Conservation (phyloP, 2,113 vertebrate species). For the Choloepus hoffmanni region DNA sequence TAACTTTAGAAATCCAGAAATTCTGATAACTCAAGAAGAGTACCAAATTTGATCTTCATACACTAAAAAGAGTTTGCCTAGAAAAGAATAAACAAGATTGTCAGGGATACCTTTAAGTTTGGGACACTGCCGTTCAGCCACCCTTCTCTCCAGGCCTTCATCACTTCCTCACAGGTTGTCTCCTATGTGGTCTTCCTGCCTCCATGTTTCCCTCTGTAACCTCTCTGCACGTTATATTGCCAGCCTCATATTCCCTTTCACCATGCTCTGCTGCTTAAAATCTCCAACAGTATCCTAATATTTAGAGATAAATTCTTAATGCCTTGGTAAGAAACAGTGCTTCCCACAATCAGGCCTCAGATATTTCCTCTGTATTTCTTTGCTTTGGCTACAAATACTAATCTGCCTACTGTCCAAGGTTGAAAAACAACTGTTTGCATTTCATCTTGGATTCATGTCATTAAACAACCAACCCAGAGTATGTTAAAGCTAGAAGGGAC, state of each 20-base stretch:
- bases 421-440: not conserved
- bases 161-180: not conserved
- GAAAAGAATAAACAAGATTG: not conserved
- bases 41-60: not conserved
- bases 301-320: not conserved
- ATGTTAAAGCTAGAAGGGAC: not conserved
- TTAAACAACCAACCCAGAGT: not conserved
- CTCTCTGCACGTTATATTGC: not conserved
- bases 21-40: not conserved
- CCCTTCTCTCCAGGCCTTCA: not conserved
- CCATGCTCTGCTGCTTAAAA: not conserved
- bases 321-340: not conserved
- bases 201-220: not conserved
- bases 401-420: not conserved
- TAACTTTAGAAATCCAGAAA: slow-evolving; percentile 1
- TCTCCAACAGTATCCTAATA: not conserved
- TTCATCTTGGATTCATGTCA: not conserved
- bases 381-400: not conserved
- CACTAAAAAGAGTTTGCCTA: not conserved
- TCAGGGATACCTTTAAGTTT: not conserved
- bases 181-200: not conserved
- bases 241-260: not conserved
- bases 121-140: not conserved
- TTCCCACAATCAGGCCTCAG: not conserved
- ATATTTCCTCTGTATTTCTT: not conserved